A percentile compares a stretch with the other conserved stretches of the same genome.
These are phyloP conservation scores for Teleogryllus occipitalis DNA, from an alignment of 1,140 invertebrate species.

Conservation along the genomic window DNA sequence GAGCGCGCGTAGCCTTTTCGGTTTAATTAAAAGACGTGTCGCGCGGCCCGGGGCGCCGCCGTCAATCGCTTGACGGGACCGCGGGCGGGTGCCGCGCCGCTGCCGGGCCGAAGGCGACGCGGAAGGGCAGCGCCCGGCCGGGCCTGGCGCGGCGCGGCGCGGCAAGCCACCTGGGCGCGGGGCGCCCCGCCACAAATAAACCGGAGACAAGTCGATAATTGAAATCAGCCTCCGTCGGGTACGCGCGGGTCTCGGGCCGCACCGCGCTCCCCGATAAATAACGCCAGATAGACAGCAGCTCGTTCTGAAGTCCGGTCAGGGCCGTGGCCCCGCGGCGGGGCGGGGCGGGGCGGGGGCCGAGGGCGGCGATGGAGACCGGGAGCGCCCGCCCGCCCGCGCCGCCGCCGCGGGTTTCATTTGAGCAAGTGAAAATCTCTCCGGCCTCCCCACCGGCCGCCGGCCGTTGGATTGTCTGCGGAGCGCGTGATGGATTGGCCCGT, in stretches of 20 bases:
- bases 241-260: background rate
- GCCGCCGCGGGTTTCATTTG: constrained; percentile 12
- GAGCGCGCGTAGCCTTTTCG: background rate
- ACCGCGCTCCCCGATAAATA: constrained; percentile 12
- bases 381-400: background rate
- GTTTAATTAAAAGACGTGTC: background rate
- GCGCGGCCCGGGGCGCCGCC: too few species aligned
- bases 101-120: too few species aligned
- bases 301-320: background rate
- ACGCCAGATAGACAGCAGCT: constrained; percentile 9
- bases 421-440: constrained; percentile 10
- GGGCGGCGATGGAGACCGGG: background rate
- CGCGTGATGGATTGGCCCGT: constrained; percentile 24
- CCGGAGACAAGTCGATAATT: constrained; percentile 12
- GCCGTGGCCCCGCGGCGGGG: too few species aligned
- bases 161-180: too few species aligned
- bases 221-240: constrained; percentile 11
- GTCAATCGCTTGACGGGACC: background rate
- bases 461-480: constrained; percentile 13
- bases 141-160: too few species aligned
- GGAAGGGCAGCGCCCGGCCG: too few species aligned
- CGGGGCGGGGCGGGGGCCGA: background rate
- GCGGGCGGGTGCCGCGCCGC: too few species aligned
- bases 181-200: background rate
- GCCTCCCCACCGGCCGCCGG: background rate